Evolutionary conservation across 2,888 invertebrate species (phyloP).

Genomic region (Diloba caeruleocephala): DNA sequence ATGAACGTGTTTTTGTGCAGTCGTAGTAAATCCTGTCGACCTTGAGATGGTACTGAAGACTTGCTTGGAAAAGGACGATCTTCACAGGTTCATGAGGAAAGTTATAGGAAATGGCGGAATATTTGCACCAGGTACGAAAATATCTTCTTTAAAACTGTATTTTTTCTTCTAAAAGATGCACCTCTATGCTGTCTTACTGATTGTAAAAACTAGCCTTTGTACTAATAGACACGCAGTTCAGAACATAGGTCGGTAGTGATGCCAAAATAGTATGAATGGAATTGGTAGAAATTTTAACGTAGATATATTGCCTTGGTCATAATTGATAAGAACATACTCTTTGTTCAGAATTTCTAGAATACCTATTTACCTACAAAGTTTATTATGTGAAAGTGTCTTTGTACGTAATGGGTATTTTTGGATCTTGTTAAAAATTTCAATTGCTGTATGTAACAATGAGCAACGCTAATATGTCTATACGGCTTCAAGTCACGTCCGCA

Average conservation of each 20-base stretch:
- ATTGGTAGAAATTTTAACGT: too few species aligned
- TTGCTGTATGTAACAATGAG: constrained; percentile 7
- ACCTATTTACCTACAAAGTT: constrained; percentile 1
- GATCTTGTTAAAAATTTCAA: constrained; percentile 27
- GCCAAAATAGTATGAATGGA: too few species aligned
- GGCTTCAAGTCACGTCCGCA: constrained; percentile 29
- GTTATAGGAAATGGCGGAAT: constrained; percentile 74
- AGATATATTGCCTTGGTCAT: too few species aligned
- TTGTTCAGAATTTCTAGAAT: too few species aligned
- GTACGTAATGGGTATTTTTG: constrained; percentile 12
- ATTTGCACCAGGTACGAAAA: constrained; percentile 73
- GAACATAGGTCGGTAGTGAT: too few species aligned
- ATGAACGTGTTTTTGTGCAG: constrained; percentile 52
- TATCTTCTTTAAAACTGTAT: background rate
- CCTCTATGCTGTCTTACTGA: too few species aligned
- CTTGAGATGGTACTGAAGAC: constrained; percentile 76
- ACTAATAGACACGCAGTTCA: too few species aligned
- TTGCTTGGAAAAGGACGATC: constrained; percentile 79
- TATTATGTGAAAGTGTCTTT: constrained; percentile 25
- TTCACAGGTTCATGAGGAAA: constrained; percentile 72
- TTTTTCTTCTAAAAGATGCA: too few species aligned
- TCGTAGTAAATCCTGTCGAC: constrained; percentile 73
- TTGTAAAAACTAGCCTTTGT: too few species aligned
- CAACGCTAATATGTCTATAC: constrained; percentile 46
- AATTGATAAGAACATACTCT: too few species aligned